Evolutionary conservation across 2,113 vertebrate species (phyloP).

Genomic region (Oxyruncus cristatus): DNA sequence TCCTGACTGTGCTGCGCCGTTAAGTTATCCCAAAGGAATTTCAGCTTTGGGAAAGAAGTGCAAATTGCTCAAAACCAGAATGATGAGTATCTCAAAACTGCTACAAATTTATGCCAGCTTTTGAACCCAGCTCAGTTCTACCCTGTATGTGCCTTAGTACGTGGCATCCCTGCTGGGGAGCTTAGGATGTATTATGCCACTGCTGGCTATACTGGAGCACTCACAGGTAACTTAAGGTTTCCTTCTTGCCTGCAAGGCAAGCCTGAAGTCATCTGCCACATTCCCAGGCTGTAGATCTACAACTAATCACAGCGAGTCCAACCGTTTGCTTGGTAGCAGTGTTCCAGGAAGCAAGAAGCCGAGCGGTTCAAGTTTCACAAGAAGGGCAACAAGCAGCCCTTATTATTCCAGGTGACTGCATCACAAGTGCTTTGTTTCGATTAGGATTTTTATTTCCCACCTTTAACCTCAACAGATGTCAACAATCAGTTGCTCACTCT

Average conservation of each 20-base stretch:
- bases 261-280: neutral
- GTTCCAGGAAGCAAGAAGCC: neutral
- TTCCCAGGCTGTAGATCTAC: neutral
- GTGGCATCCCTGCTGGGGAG: fast-evolving
- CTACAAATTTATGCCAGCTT: neutral
- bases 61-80: neutral
- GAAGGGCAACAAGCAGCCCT: neutral
- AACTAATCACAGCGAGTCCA: neutral
- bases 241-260: neutral
- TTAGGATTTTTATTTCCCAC: constrained; percentile 16
- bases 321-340: neutral
- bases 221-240: neutral
- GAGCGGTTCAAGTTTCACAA: neutral
- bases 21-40: neutral
- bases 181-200: too few species aligned
- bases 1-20: neutral
- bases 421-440: constrained; percentile 14
- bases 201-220: neutral
- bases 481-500: neutral
- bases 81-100: neutral
- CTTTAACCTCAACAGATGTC: constrained; percentile 26
- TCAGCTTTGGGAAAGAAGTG: neutral
- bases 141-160: fast-evolving
- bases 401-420: constrained; percentile 53
- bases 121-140: neutral